These are phyloP conservation scores for Tridacna gigas DNA, from an alignment of 2,888 invertebrate species.

Conservation along the genomic window DNA sequence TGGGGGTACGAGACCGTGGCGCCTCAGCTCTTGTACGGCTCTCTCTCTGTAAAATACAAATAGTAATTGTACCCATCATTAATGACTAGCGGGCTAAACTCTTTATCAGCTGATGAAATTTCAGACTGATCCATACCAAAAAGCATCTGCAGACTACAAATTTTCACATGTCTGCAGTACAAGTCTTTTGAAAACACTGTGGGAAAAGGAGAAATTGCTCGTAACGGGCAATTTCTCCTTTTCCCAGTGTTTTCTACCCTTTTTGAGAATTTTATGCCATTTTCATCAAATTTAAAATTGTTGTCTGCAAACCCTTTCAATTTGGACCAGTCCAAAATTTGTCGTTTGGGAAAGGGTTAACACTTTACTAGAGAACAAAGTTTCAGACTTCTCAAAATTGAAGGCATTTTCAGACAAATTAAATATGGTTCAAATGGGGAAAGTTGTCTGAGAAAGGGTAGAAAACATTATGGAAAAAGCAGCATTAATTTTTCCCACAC, in stretches of 20 bases:
- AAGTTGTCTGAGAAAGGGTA: neutral
- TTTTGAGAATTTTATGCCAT: too few species aligned
- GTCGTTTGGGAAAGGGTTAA: too few species aligned
- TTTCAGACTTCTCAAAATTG: neutral
- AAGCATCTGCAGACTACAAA: neutral
- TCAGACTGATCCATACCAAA: neutral
- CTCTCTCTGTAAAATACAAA: constrained; percentile 79
- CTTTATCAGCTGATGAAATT: neutral
- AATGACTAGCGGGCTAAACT: neutral
- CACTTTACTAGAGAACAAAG: neutral
- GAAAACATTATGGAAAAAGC: neutral
- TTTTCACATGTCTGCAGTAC: neutral
- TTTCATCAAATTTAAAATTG: too few species aligned
- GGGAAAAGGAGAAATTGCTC: too few species aligned
- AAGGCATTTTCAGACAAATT: neutral
- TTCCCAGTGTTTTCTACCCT: too few species aligned
- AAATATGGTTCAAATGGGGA: neutral
- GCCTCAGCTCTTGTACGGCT: constrained; percentile 83
- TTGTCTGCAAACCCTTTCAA: too few species aligned
- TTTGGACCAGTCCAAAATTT: too few species aligned
- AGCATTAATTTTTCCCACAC: too few species aligned
- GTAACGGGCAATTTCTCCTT: too few species aligned
- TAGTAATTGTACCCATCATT: neutral
- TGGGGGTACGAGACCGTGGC: constrained; percentile 81
- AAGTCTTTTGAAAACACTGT: too few species aligned